Evolutionary conservation across 2,113 vertebrate species (phyloP), one percentile per base, ranked within the genome.

Genomic region (Apistogramma diplotaenia): DNA sequence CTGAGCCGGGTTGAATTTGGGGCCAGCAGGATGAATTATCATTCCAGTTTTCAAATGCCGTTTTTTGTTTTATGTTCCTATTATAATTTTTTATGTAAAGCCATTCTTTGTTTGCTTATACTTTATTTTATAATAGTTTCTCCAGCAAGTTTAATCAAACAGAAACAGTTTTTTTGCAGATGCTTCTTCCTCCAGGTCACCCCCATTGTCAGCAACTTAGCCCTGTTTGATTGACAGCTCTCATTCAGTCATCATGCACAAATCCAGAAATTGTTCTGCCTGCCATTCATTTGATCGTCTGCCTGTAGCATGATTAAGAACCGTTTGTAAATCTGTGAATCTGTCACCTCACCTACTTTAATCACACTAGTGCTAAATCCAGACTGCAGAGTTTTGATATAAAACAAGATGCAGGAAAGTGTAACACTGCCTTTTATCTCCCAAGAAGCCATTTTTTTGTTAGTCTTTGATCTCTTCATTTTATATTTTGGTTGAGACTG

Each of bases 211-310:
- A 43, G 51, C 62, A 27, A 51, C 33, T 55, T 49, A 35, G 49
- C 73, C 6, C 15, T n/a, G 56, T 81, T 55, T 83, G 81, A 87
- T 37, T 46, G 74, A 74, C 65, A 72, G 33, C 40, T 82, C 71
- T 80, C 57, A 65, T 76, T 80, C 58, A 65, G 51, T 82, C 49
- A 60, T 19, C 53, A 73, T 84, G 89, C 90, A 91, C 90, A 85
- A 83, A 15, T 33, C 53, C 6, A 3, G 55, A 76, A 40, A 27
- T 76, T 46, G 1, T 77, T 78, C 16, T 79, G 82, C 77, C 65
- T 86, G 75, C 71, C 56, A 15, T 84, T 73, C 81, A 85, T 87
- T 25, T 75, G 27, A 72, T 58, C 6, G 4, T 72, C 27, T 79
- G 85, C 74, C 77, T 81, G 60, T 51, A 18, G 31, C 51, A 29